phyloP scores from a whole-genome alignment of 2,113 vertebrate genomes.

The Sturnira hondurensis region DNA sequence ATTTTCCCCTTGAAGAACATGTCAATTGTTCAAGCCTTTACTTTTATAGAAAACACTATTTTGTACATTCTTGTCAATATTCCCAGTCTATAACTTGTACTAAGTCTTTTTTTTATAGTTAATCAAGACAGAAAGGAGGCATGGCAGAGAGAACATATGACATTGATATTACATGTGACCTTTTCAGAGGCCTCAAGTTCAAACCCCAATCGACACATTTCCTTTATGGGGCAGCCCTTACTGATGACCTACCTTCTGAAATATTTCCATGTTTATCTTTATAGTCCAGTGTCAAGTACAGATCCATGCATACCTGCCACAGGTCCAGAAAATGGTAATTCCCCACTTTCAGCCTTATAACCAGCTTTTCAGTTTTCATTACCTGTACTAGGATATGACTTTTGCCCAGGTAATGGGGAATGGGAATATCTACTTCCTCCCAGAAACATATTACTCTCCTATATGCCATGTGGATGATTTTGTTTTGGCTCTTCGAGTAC shows the following conservation, averaged over 20 bases:
- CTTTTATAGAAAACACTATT: background rate
- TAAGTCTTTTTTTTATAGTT: background rate
- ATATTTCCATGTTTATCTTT: background rate
- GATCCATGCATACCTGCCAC: background rate
- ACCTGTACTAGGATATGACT: background rate
- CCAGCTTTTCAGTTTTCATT: background rate
- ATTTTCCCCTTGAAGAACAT: background rate
- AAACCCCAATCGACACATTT: background rate
- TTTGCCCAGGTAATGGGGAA: background rate
- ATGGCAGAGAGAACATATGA: background rate
- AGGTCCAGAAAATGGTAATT: background rate
- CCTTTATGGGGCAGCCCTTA: background rate
- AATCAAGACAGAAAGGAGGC: background rate
- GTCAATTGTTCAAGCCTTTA: background rate
- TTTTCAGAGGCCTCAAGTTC: background rate
- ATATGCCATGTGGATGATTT: background rate
- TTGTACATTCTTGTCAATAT: background rate
- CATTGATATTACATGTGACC: background rate
- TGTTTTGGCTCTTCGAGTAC: background rate
- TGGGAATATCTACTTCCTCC: background rate
- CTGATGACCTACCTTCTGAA: background rate
- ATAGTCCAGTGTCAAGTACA: background rate
- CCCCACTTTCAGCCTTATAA: background rate
- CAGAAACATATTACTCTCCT: background rate
- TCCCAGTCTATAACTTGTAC: background rate